Evolutionary conservation across 2,113 vertebrate species (phyloP), one percentile per base, ranked within the genome.

Genomic region (Pangasianodon hypophthalmus): DNA sequence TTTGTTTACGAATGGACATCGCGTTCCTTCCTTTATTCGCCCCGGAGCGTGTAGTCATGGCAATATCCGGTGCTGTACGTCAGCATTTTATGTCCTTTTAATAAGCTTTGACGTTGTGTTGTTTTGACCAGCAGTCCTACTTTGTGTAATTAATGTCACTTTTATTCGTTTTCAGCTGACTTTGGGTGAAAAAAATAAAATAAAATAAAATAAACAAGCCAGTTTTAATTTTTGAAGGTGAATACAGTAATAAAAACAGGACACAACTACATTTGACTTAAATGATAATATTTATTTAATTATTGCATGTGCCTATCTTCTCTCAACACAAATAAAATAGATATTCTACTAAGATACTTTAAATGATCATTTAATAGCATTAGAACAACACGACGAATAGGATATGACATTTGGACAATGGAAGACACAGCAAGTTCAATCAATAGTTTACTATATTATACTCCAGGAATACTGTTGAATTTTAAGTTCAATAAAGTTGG

Each of bases 291-390:
- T 91, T 91, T 90, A 91, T 94, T 95, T 94, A n/a, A 85, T 97
- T 97, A 96, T 97, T 97, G 96, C 96, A 96, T 97, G 96, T 97
- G 96, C 96, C 96, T 97, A 96, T 96, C 94, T 95, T 96, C 94
- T 93, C 94, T 96, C 95, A 96, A 95, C 95, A 95, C 95, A 96
- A 95, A 96, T 95, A 96, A 96, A 94, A 95, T 96, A 96, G 94
- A 95, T 91, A 95, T 88, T 91, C 92, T 89, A 93, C 96, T 96
- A 96, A 80, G 92, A 95, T 95, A 96, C 93, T 93, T 95, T 95
- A 94, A 94, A 93, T 94, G 93, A 94, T 92, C 26, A 80, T 62
- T 94, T 60, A 94, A 96, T 95, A 96, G 95, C 93, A 94, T 94
- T 94, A 94, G 95, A 95, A 95, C 93, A 94, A 94, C 94, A 94